These are phyloP conservation scores for Motacilla alba DNA, from an alignment of 2,113 vertebrate genomes.

Conservation along the genomic window DNA sequence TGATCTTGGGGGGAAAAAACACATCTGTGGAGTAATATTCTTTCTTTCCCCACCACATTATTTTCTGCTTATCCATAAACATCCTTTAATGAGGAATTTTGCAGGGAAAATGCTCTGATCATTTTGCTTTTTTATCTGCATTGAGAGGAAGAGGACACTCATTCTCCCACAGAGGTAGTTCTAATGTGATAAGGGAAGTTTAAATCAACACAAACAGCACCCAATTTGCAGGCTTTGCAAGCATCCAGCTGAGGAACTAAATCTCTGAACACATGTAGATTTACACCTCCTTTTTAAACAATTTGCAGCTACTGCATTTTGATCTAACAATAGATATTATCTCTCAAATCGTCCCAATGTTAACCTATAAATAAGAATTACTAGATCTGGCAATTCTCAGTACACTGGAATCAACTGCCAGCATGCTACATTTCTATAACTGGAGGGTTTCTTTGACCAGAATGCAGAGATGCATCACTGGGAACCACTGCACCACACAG, in stretches of 20 bases:
- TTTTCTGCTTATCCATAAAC: not conserved
- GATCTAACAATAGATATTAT: not conserved
- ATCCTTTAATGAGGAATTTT: not conserved
- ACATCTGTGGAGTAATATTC: not conserved
- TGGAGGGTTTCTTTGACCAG: not conserved
- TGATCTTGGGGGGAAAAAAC: not conserved
- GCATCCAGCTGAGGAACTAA: not conserved
- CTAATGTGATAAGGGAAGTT: not conserved
- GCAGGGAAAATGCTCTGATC: not conserved
- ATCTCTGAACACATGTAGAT: not conserved
- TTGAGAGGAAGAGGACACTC: not conserved
- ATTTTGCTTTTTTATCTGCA: not conserved
- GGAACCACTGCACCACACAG: not conserved
- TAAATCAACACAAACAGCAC: not conserved
- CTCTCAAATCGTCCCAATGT: not conserved
- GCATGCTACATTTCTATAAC: fast-evolving
- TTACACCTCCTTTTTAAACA: not conserved
- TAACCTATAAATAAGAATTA: not conserved
- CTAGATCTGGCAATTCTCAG: not conserved
- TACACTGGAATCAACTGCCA: not conserved
- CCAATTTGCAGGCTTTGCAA: not conserved
- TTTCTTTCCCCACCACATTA: not conserved
- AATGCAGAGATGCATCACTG: fast-evolving
- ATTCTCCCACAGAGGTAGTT: not conserved
- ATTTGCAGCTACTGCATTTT: not conserved